Evolutionary conservation across 2,113 vertebrate genomes (phyloP).

Genomic region (Terrapene triunguis): DNA sequence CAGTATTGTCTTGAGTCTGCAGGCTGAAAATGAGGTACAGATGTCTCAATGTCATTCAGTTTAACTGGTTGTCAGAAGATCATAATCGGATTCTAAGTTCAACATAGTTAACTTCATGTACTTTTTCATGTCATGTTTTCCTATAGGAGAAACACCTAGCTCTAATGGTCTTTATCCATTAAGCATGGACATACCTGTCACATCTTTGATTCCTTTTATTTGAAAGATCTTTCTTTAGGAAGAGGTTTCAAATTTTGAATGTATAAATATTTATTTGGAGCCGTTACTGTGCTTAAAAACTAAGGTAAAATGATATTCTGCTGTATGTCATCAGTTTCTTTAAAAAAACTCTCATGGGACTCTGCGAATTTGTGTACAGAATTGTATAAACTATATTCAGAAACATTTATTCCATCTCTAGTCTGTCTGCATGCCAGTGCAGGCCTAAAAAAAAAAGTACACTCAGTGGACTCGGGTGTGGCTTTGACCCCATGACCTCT

Average conservation of each 20-base stretch:
- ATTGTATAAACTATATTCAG: background rate
- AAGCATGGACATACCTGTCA: background rate
- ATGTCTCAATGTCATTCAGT: background rate
- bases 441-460: background rate
- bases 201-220: background rate
- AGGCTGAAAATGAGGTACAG: too few species aligned
- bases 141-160: background rate
- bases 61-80: background rate
- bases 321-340: background rate
- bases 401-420: too few species aligned
- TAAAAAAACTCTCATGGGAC: background rate
- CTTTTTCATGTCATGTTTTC: background rate
- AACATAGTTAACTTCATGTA: background rate
- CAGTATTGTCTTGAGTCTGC: background rate
- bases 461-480: background rate
- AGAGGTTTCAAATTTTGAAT: background rate
- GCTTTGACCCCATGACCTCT: background rate
- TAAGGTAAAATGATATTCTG: background rate
- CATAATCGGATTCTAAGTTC: background rate
- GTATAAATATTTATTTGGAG: too few species aligned
- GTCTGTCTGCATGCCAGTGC: background rate
- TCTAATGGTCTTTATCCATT: background rate
- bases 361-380: background rate
- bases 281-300: too few species aligned
- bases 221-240: background rate